Evolutionary conservation across 1,140 invertebrate species (phyloP).

Genomic region (Drosophila triauraria): DNA sequence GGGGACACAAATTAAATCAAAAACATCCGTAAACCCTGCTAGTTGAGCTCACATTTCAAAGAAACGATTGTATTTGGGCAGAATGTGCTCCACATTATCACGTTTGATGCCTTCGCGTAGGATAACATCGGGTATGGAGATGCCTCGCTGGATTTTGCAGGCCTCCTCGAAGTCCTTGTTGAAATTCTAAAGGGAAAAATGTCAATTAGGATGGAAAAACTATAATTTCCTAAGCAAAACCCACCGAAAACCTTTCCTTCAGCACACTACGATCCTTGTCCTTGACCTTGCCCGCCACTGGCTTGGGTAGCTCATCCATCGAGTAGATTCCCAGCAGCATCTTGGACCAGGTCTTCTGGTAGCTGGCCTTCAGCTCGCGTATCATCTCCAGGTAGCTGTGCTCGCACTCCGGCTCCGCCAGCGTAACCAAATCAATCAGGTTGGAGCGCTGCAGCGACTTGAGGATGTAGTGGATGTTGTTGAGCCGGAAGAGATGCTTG

Average conservation of each 20-base stretch:
- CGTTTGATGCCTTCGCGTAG: slow-evolving; percentile 92
- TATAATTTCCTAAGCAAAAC: background rate
- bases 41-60: slow-evolving; percentile 88
- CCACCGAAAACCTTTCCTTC: slow-evolving; percentile 96
- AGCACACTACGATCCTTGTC: slow-evolving; percentile 95
- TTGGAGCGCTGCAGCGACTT: slow-evolving; percentile 94
- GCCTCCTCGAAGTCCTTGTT: slow-evolving; percentile 98
- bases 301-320: slow-evolving; percentile 88
- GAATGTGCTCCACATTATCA: slow-evolving; percentile 94
- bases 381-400: slow-evolving; percentile 92
- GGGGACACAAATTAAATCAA: slow-evolving; percentile 13
- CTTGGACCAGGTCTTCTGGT: slow-evolving; percentile 90
- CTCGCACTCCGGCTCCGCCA: slow-evolving; percentile 94
- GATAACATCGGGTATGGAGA: slow-evolving; percentile 96
- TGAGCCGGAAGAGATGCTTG: slow-evolving; percentile 94
- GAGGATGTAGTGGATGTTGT: slow-evolving; percentile 94
- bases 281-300: slow-evolving; percentile 90
- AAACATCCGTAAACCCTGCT: background rate
- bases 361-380: slow-evolving; percentile 78
- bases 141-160: slow-evolving; percentile 93
- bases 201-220: background rate
- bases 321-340: slow-evolving; percentile 90
- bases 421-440: slow-evolving; percentile 91
- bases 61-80: slow-evolving; percentile 93
- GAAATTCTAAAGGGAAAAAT: slow-evolving; percentile 88